Evolutionary conservation across 1,140 invertebrate genomes (phyloP), one percentile per base, ranked within the genome.

Genomic region (Andrena cerasifolii): DNA sequence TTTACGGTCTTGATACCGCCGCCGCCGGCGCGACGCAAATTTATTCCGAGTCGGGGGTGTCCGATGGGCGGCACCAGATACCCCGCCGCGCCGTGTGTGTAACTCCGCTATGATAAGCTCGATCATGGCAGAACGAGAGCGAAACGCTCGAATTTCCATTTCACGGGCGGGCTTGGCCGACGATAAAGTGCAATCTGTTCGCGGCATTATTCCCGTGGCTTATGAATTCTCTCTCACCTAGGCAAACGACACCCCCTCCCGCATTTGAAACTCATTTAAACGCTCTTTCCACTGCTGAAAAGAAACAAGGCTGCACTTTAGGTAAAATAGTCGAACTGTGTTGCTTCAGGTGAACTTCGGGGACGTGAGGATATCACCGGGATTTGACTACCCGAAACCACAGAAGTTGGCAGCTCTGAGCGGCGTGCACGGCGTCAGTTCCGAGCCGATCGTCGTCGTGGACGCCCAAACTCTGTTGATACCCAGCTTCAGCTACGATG

Each of bases 391-490:
- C 87, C 97, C 97, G 0, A 94, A 95, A 82, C 97, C 97, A 0
- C 96, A 96, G 83, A 97, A 97, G 90, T 93, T 98, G 68, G 95
- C 93, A 0, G 93, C 94, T 1, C 91, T 98, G 51, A 94, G 94
- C 53, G 96, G 97, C 12, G 95, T 98, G 24, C 97, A 98, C 87
- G 95, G 94, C 21, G 96, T 98, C 1, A 95, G 95, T 28, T 98
- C 97, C 0, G 97, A 97, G 79, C 95, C 96, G 56, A 95, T 98
- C 80, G 96, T 98, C 4, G 94, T 98, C 56, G 97, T 98, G 7
- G 97, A 98, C 91, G 97, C 97, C 3, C 97, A 98, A 92, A 98
- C 97, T 10, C 94, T 98, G 58, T 93, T 98, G 68, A 94, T 98
- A 65, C 97, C 97, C 1, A 95, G 96, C 89, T 97, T 98, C 86